Conservation (phyloP, 2,113 vertebrate genomes). For the Oncorhynchus nerka region DNA sequence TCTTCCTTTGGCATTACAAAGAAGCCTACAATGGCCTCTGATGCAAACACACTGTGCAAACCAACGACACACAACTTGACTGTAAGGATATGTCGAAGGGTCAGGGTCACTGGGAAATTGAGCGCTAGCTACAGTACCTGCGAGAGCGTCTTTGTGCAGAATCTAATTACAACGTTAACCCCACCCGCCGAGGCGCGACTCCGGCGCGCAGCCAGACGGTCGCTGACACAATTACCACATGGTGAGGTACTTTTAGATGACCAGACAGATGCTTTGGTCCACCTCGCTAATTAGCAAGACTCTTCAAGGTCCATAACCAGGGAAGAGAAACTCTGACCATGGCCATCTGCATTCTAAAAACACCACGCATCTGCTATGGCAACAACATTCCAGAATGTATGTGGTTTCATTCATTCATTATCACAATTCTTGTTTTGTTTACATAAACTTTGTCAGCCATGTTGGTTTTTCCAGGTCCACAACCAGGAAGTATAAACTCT, state of each 20-base stretch:
- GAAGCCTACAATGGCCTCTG: neutral
- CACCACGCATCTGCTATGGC: neutral
- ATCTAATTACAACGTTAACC: constrained; percentile 48
- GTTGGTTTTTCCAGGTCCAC: neutral
- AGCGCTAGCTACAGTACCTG: neutral
- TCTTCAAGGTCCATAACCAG: constrained; percentile 51
- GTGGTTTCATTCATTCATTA: constrained; percentile 64
- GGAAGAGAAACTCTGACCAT: constrained; percentile 48
- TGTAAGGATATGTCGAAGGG: neutral
- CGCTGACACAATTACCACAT: constrained; percentile 62
- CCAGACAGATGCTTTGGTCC: constrained; percentile 67
- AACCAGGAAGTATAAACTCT: constrained; percentile 46
- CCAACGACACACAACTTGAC: neutral
- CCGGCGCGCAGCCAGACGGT: constrained; percentile 46
- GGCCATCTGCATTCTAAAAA: constrained; percentile 60
- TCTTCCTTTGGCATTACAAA: neutral
- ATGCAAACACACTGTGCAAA: neutral
- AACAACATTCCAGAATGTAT: neutral
- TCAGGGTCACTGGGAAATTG: neutral
- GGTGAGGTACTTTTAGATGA: constrained; percentile 51
- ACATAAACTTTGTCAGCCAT: neutral
- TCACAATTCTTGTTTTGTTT: constrained; percentile 28
- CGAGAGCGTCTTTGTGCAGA: constrained; percentile 20
- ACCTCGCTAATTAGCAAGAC: constrained; percentile 66
- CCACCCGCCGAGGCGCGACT: constrained; percentile 34